Base-by-base conservation (phyloP, 92 coral and sea anemone species). In the Phymanthus crucifer region DNA sequence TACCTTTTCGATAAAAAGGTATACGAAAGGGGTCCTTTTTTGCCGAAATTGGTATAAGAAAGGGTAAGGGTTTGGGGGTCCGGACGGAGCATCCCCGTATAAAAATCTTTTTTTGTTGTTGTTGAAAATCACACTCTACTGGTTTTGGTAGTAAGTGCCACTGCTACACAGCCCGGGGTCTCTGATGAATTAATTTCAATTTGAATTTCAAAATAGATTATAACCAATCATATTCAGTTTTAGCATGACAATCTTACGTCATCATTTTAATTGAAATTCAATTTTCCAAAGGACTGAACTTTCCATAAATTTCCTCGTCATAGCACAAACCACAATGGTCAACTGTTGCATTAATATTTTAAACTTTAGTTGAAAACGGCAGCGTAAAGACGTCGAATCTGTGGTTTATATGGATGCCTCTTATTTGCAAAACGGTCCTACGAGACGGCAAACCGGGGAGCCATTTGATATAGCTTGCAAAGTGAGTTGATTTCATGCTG, bases 381-480 rank as follows among this genome's bases (percentile, higher is more conserved):
- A 29, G 64, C n/a, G 64, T 54, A 54, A 54, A n/a, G n/a, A n/a
- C n/a, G n/a, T n/a, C n/a, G n/a, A n/a, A n/a, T n/a, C n/a, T n/a
- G n/a, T n/a, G n/a, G n/a, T n/a, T n/a, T n/a, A 56, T 77, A 50
- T 79, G 84, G 90, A 71, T 78, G 84, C 88, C 84, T 83, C 97
- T 31, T 85, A 90, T 79, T 46, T 90, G 78, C 97, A 92, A 73
- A 93, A 95, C 87, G 98, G 96, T 31, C 94, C 99, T 23, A 81
- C 84, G 26, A 89, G 94, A 17, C 72, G 97, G 10, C 97, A 89
- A 68, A 82, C 94, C 0, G 90, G 98, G 47, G 99, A 95, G 52
- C 86, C 76, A 64, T 95, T 90, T 74, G 99, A 95, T 58, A 82
- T 95, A 8, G 99, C 99, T 14, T 95, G 98, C 78, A 95, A 95